phyloP scores from a whole-genome alignment of 2,113 vertebrate genomes.

The Menura novaehollandiae region DNA sequence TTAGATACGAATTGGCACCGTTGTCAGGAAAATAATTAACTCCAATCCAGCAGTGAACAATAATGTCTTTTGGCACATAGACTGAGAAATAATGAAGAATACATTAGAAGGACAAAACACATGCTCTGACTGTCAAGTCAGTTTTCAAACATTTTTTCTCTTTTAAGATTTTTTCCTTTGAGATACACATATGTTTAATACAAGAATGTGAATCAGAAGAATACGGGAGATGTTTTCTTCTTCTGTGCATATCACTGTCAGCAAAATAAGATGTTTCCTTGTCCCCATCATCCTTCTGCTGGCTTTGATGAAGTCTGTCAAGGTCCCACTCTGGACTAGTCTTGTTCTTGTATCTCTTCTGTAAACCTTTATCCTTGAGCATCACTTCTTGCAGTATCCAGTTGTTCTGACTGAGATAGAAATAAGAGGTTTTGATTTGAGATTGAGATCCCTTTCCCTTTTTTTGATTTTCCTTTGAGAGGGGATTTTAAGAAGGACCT shows the following conservation, averaged over 20 bases:
- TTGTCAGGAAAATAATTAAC: neutral
- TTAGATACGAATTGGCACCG: neutral
- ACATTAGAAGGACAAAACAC: neutral
- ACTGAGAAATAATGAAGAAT: neutral
- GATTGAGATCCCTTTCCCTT: neutral
- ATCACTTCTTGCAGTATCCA: neutral
- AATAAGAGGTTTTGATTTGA: neutral
- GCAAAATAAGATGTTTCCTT: neutral
- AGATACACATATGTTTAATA: neutral
- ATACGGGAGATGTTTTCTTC: neutral
- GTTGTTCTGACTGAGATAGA: neutral
- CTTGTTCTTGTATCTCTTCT: neutral
- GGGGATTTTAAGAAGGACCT: neutral
- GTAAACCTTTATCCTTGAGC: neutral
- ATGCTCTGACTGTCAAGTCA: neutral
- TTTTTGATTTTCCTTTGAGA: fast-evolving
- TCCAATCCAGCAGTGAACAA: neutral
- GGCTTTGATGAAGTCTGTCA: neutral
- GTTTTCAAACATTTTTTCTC: neutral
- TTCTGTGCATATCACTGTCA: neutral
- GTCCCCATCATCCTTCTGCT: neutral
- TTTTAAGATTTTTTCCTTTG: neutral
- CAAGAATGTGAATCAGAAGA: neutral
- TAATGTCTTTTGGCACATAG: neutral
- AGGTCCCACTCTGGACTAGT: neutral